Evolutionary conservation across 2,888 invertebrate genomes (phyloP).

Genomic region (Tetropium fuscum): DNA sequence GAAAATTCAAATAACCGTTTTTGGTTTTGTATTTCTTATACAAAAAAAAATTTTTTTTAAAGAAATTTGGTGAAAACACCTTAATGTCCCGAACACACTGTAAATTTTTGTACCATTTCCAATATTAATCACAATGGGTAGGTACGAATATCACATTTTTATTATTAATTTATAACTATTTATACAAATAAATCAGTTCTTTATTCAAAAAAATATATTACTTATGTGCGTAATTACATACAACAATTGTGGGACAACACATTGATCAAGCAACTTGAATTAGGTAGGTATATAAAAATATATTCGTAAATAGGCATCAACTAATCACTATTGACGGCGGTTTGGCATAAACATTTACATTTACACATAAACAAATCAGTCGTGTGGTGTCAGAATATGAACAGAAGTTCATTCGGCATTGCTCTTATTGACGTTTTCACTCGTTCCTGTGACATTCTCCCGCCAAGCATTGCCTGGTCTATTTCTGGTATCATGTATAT

Average conservation of each 20-base stretch:
- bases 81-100: no score
- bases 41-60: no score
- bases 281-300: neutral
- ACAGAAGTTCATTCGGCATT: conserved; percentile 2
- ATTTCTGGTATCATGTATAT: conserved; percentile 40
- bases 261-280: neutral
- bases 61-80: no score
- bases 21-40: no score
- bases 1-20: no score
- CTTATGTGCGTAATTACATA: neutral
- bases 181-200: neutral
- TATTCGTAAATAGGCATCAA: no score
- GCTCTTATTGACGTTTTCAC: conserved; percentile 20
- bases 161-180: no score
- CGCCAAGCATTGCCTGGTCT: conserved; percentile 25
- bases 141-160: no score
- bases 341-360: neutral
- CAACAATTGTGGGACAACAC: neutral
- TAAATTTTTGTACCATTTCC: no score
- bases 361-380: neutral
- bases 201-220: conserved; percentile 1
- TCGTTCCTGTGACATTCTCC: conserved; percentile 32
- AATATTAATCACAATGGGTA: no score
- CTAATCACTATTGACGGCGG: neutral
- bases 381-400: neutral